A percentile compares a stretch with the other conserved stretches of the same genome.
These are phyloP conservation scores for Aurelia aurita DNA, from an alignment of 30 jellyfish, hydroid and myxozoan genomes.

Conservation along the genomic window DNA sequence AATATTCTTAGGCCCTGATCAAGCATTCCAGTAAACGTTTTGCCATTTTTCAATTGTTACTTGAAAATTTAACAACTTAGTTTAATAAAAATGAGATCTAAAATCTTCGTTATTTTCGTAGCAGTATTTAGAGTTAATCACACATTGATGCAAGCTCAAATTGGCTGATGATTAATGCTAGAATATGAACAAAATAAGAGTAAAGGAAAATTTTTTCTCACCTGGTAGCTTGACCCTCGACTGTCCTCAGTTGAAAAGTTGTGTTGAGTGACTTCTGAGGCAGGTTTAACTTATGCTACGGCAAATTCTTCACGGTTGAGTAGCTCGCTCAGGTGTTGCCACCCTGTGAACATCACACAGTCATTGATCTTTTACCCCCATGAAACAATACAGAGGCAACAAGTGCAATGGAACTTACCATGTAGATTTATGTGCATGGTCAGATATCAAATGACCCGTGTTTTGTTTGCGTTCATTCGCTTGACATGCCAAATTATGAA, in stretches of 20 bases:
- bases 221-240: conserved; percentile 53
- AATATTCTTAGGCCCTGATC: too few species aligned
- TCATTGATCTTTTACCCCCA: conserved; percentile 26
- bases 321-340: conserved; percentile 52
- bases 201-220: not conserved
- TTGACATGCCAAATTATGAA: not conserved
- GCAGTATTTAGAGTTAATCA: too few species aligned
- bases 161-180: too few species aligned
- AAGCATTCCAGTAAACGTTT: too few species aligned
- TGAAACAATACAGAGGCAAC: not conserved
- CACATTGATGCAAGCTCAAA: too few species aligned
- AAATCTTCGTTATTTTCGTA: too few species aligned
- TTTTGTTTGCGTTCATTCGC: not conserved
- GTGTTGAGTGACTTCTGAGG: conserved; percentile 31
- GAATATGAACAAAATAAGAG: too few species aligned
- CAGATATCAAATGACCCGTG: not conserved
- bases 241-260: conserved; percentile 45
- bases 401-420: not conserved
- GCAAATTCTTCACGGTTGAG: conserved; percentile 59
- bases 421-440: not conserved
- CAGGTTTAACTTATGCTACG: conserved; percentile 21
- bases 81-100: too few species aligned
- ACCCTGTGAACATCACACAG: conserved; percentile 53
- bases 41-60: too few species aligned
- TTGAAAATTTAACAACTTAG: too few species aligned